Evolutionary conservation across 2,797 vertebrate genomes (phyloP), one percentile per base, ranked within the genome.

Genomic region (Rhabdomys pumilio): DNA sequence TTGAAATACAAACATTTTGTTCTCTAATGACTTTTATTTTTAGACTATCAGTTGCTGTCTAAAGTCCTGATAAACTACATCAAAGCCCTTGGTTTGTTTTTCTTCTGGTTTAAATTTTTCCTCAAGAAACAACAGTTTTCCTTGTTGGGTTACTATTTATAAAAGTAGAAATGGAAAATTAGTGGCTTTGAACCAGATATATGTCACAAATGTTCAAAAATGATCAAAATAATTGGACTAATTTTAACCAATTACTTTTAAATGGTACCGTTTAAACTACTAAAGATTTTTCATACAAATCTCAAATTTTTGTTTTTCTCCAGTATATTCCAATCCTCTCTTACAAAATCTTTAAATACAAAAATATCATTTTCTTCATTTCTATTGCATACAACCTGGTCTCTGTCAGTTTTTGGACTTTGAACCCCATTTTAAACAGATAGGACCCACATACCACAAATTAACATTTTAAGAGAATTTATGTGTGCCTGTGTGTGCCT

Each of bases 11-110:
- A 72, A 19, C 50, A 10, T 22, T 44, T 95, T 95, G 29, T 93
- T 95, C 29, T 86, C 65, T 4, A 79, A 0, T 76, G 73, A 6
- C 17, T 93, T 95, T 93, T 87, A 53, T 81, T 92, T 96, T 95
- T 90, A 90, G 90, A 31, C 24, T 61, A 11, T 69, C 14, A 76
- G 8, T 50, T 57, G 7, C 81, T 72, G 13, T 89, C 20, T 93
- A 92, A 95, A 90, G 79, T 76, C 94, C 79, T 85, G 44, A 73
- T 59, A 67, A 69, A 61, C 26, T 76, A 3, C 75, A 53, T 93
- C 88, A 92, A 94, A 81, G 0, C 11, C n/a, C 90, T 83, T 63
- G 53, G 65, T 89, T 86, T 2, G 26, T 13, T 82, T 90, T 77
- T 63, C 50, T 82, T 0, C 19, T 77, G 31, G 22, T 69, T 90